Conservation (phyloP, 2,113 vertebrate species). For the Ptilorrhoa leucosticta region DNA sequence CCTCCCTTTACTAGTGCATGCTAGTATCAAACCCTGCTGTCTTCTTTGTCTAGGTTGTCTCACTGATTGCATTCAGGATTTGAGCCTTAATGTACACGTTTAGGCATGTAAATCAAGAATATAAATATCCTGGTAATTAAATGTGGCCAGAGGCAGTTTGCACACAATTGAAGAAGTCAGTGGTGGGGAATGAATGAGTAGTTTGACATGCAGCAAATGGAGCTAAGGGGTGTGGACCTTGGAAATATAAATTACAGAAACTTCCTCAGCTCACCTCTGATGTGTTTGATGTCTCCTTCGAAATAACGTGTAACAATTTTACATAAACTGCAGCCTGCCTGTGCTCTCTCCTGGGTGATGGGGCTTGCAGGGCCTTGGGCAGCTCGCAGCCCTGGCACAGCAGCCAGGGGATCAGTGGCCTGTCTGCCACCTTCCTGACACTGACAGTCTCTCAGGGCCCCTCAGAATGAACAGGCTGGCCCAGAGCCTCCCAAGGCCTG, state of each 20-base stretch:
- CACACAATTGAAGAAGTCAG: not conserved
- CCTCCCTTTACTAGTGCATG: not conserved
- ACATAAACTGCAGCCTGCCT: not conserved
- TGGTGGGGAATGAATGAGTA: not conserved
- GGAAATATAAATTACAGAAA: not conserved
- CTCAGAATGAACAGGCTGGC: not conserved
- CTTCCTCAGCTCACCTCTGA: not conserved
- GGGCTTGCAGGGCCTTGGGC: not conserved
- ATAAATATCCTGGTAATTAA: slow-evolving; percentile 2
- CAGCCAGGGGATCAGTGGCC: not conserved
- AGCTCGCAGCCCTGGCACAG: not conserved
- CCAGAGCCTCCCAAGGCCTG: not conserved
- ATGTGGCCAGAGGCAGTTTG: not conserved
- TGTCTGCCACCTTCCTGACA: not conserved
- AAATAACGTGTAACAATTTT: accelerated
- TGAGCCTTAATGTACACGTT: not conserved
- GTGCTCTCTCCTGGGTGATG: not conserved
- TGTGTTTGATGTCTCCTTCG: not conserved
- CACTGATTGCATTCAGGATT: not conserved
- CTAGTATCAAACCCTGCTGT: not conserved
- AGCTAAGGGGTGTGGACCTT: not conserved
- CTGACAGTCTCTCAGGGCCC: not conserved
- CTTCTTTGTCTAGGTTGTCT: not conserved
- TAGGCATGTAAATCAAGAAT: not conserved
- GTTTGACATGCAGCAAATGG: not conserved